phyloP scores from a whole-genome alignment of 2,797 vertebrate species.

The Selene dorsalis region DNA sequence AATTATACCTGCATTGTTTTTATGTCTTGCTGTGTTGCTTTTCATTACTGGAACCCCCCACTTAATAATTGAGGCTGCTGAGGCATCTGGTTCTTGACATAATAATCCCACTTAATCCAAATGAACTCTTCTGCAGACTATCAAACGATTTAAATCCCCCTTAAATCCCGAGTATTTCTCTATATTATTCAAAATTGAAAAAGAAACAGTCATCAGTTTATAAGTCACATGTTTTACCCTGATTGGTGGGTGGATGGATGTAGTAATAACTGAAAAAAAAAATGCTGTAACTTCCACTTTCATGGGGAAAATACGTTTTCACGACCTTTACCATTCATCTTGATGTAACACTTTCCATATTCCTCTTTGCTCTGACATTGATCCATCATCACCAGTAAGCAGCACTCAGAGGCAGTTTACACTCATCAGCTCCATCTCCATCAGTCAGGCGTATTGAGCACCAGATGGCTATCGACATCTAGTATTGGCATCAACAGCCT shows the following conservation, averaged over 20 bases:
- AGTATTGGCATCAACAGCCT: conserved; percentile 15
- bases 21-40: conserved; percentile 17
- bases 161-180: not conserved
- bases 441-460: conserved; percentile 1
- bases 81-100: conserved; percentile 15
- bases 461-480: conserved; percentile 19
- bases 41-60: not conserved
- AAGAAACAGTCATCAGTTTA: not conserved
- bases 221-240: not conserved
- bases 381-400: conserved; percentile 13
- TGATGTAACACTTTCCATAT: not conserved
- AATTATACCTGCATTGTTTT: not conserved
- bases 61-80: conserved; percentile 9
- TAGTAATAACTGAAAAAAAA: not conserved
- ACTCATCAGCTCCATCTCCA: conserved; percentile 5
- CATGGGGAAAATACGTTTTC: not conserved
- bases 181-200: not conserved
- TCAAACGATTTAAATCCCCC: not conserved
- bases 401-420: conserved; percentile 16
- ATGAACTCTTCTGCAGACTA: not conserved
- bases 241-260: not conserved
- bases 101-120: not conserved
- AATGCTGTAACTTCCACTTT: not conserved
- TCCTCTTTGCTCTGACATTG: not conserved
- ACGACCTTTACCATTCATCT: not conserved